Evolutionary conservation across 2,113 vertebrate species (phyloP).

Genomic region (Craseonycteris thonglongyai): DNA sequence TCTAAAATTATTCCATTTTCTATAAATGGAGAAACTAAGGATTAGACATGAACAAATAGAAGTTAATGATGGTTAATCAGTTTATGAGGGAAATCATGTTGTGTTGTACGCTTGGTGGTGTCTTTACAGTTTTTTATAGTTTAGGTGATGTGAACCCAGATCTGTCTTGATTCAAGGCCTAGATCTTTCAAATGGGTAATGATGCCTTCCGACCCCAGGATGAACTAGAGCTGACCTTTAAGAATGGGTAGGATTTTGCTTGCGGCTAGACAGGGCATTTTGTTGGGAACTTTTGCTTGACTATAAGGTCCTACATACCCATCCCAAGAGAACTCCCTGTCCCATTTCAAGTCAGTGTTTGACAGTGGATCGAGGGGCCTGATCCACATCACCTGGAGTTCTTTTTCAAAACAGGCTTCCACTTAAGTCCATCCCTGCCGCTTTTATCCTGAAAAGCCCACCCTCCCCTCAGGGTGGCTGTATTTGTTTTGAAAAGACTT

Average conservation of each 20-base stretch:
- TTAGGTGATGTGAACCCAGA: not conserved
- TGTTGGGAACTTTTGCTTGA: not conserved
- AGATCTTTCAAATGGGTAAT: not conserved
- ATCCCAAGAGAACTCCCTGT: not conserved
- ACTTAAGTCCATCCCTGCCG: not conserved
- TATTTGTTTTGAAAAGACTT: slow-evolving; percentile 7
- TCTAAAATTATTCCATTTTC: not conserved
- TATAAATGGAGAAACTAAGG: slow-evolving; percentile 5
- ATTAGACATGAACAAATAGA: not conserved
- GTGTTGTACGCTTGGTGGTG: not conserved
- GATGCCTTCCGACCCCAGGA: not conserved
- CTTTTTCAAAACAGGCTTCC: not conserved
- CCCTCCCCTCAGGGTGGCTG: not conserved
- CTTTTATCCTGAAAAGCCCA: not conserved
- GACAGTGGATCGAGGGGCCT: not conserved
- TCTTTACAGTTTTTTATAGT: not conserved
- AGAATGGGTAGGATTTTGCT: not conserved
- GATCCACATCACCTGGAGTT: not conserved
- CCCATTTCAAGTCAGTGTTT: not conserved
- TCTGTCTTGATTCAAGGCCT: not conserved
- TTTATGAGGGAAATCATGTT: not conserved
- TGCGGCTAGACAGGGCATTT: not conserved
- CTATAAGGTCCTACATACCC: not conserved
- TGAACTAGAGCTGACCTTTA: not conserved
- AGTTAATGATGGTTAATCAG: slow-evolving; percentile 34